Evolutionary conservation across 2,113 vertebrate species (phyloP).

Genomic region (Hemicordylus capensis): DNA sequence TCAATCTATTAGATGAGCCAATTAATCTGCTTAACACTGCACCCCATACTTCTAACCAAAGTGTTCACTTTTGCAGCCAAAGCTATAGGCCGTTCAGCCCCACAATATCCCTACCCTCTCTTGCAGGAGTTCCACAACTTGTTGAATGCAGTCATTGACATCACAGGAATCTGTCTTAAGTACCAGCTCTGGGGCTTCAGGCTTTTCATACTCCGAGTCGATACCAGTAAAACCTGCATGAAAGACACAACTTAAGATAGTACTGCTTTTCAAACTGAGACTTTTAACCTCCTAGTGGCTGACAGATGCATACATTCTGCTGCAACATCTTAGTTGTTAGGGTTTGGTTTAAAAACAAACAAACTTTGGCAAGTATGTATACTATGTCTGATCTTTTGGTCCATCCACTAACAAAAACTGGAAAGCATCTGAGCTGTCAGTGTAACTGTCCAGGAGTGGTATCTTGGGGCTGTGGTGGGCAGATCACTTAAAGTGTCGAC

Average conservation of each 20-base stretch:
- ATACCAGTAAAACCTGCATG: constrained; percentile 95
- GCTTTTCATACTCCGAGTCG: constrained; percentile 96
- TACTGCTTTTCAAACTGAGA: background rate
- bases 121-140: constrained; percentile 95
- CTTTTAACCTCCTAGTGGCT: background rate
- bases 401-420: background rate
- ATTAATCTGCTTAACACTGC: background rate
- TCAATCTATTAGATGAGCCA: background rate
- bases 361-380: background rate
- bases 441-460: too few species aligned
- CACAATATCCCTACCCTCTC: constrained; percentile 83
- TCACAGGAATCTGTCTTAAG: constrained; percentile 95
- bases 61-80: background rate
- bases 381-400: background rate
- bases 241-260: constrained; percentile 3
- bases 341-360: background rate
- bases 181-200: constrained; percentile 94
- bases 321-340: background rate
- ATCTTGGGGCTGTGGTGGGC: too few species aligned
- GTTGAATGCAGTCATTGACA: constrained; percentile 95
- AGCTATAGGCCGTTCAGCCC: background rate
- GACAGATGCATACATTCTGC: background rate
- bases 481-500: too few species aligned
- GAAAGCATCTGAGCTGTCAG: too few species aligned
- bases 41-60: background rate